These are phyloP conservation scores for Osedax frankpressi DNA, from an alignment of 2,888 invertebrate species.

Conservation along the genomic window DNA sequence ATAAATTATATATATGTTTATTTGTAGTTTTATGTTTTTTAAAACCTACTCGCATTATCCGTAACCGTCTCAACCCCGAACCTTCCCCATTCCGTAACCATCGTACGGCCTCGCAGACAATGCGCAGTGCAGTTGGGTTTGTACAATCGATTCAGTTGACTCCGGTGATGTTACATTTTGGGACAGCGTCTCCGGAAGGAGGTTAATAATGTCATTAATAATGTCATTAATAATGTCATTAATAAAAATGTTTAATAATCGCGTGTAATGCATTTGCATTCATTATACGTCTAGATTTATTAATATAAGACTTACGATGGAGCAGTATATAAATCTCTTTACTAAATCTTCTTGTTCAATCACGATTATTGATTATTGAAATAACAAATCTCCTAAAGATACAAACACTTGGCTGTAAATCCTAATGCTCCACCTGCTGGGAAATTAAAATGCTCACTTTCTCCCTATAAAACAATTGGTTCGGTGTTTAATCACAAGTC, in stretches of 20 bases:
- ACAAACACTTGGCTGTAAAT: slow-evolving; percentile 39
- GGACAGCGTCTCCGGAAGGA: slow-evolving; percentile 46
- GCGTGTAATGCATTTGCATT: too few relatives aligned
- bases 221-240: too few relatives aligned
- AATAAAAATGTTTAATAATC: too few relatives aligned
- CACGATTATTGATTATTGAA: too few relatives aligned
- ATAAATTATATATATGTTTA: too few relatives aligned
- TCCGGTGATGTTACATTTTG: slow-evolving; percentile 43
- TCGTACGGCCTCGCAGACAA: too few relatives aligned
- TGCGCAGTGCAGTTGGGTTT: not conserved
- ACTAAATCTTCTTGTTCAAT: too few relatives aligned
- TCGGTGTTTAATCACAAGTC: slow-evolving; percentile 45
- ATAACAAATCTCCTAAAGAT: slow-evolving; percentile 30
- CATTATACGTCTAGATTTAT: too few relatives aligned
- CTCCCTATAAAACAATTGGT: slow-evolving; percentile 45
- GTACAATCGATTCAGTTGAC: not conserved
- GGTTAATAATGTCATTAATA: slow-evolving; percentile 28
- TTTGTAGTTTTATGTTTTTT: not conserved
- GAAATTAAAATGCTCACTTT: slow-evolving; percentile 35
- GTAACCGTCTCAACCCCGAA: too few relatives aligned
- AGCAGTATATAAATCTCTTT: too few relatives aligned
- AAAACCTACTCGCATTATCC: not conserved
- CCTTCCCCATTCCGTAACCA: too few relatives aligned
- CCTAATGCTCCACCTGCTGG: slow-evolving; percentile 39
- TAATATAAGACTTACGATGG: too few relatives aligned